Percentiles rank a stretch among this genome's conserved stretches.
Evolutionary conservation across 2,113 vertebrate genomes (phyloP).

Genomic region (Phoxinus phoxinus): DNA sequence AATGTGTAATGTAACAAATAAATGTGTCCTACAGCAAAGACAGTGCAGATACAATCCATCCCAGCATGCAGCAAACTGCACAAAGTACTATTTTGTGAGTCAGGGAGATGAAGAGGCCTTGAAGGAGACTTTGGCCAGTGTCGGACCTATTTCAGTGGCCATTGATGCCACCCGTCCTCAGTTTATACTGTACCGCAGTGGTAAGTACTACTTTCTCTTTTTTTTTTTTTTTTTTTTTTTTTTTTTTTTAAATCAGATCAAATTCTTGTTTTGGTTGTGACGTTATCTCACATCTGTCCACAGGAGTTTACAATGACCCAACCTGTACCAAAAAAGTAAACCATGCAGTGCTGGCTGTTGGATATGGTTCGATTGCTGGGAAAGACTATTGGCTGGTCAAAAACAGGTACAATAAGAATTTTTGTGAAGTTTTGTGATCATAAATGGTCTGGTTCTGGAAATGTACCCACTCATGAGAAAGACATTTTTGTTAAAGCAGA

Average conservation of each 20-base stretch:
- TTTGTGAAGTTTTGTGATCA: background rate
- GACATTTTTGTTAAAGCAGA: background rate
- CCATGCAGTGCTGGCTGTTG: conserved; percentile 83
- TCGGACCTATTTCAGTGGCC: conserved; percentile 87
- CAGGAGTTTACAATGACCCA: conserved; percentile 87
- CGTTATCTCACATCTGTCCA: background rate
- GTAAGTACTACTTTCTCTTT: background rate
- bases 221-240: no score
- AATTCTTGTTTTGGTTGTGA: background rate
- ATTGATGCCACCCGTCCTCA: conserved; percentile 79
- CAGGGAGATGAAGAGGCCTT: conserved; percentile 72
- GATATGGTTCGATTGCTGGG: conserved; percentile 82
- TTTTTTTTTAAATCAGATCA: background rate
- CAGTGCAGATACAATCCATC: conserved; percentile 77
- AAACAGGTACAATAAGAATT: conserved; percentile 85
- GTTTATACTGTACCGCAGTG: conserved; percentile 82
- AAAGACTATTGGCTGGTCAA: conserved; percentile 93
- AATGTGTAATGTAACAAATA: background rate
- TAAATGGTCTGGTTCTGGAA: background rate
- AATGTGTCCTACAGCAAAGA: conserved; percentile 68
- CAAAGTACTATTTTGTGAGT: conserved; percentile 72
- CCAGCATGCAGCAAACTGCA: conserved; percentile 83
- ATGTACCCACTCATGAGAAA: background rate
- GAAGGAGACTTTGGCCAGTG: conserved; percentile 75
- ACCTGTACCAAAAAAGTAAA: conserved; percentile 78